These are phyloP conservation scores for Tachina grossa DNA, from an alignment of 2,888 invertebrate genomes.

Conservation along the genomic window DNA sequence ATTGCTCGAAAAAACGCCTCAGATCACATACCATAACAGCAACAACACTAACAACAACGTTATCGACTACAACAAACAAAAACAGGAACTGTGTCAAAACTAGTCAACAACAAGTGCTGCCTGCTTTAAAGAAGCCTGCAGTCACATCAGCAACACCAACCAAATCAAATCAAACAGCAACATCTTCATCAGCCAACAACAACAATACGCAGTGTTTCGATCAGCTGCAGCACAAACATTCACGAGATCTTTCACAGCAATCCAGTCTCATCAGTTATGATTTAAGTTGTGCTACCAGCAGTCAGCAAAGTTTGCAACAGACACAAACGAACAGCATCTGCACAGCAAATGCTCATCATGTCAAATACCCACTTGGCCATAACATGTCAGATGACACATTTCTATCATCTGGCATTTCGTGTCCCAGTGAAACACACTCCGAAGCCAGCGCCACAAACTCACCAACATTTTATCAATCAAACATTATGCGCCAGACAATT, in stretches of 20 bases:
- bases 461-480: slow-evolving; percentile 67
- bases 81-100: slow-evolving; percentile 45
- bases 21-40: slow-evolving; percentile 16
- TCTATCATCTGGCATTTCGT: slow-evolving; percentile 81
- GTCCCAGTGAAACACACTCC: slow-evolving; percentile 79
- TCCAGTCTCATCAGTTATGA: slow-evolving; percentile 77
- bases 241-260: slow-evolving; percentile 68
- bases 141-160: slow-evolving; percentile 49
- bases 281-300: slow-evolving; percentile 73
- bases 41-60: background rate
- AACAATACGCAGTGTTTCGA: slow-evolving; percentile 1
- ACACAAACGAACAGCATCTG: slow-evolving; percentile 63
- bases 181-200: slow-evolving; percentile 33
- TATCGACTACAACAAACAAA: background rate
- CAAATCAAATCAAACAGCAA: slow-evolving; percentile 25
- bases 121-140: slow-evolving; percentile 18
- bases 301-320: slow-evolving; percentile 70
- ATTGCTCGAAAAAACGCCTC: slow-evolving; percentile 76
- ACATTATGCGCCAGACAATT: slow-evolving; percentile 50
- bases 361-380: slow-evolving; percentile 63
- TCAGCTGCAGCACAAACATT: slow-evolving; percentile 25
- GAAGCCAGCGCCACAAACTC: slow-evolving; percentile 74
- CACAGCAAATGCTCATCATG: slow-evolving; percentile 53
- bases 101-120: slow-evolving; percentile 53
- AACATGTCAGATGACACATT: slow-evolving; percentile 78